A percentile compares a stretch with the other conserved stretches of the same genome.
phyloP scores from a whole-genome alignment of 2,888 invertebrate species.

The Lasioglossum lativentre region DNA sequence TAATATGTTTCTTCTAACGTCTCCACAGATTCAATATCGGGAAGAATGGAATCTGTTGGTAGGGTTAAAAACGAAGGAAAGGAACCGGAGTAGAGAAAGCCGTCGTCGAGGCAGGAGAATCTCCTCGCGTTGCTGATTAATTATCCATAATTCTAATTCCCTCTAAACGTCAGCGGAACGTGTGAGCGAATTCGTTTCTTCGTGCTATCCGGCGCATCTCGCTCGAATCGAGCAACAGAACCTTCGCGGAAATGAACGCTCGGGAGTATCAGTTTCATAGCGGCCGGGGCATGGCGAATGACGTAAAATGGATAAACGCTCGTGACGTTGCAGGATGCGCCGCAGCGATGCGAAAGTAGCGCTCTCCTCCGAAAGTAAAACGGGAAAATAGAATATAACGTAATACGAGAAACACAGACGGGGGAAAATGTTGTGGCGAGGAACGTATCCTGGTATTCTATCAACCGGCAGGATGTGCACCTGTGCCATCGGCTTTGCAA shows the following conservation, averaged over 20 bases:
- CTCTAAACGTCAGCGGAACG: constrained; percentile 49
- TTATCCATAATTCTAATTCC: constrained; percentile 51
- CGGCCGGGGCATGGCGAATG: constrained; percentile 48
- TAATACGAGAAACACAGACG: constrained; percentile 46
- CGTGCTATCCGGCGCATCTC: constrained; percentile 43
- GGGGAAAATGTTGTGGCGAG: constrained; percentile 51
- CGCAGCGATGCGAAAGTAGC: constrained; percentile 24
- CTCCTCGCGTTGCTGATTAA: constrained; percentile 42
- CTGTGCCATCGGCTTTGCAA: constrained; percentile 56
- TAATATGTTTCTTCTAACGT: no score
- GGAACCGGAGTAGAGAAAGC: not conserved
- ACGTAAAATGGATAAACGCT: constrained; percentile 65
- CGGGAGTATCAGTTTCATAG: constrained; percentile 65
- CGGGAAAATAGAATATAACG: constrained; percentile 37
- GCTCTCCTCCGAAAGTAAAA: constrained; percentile 18
- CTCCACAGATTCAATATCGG: not conserved
- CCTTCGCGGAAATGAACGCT: constrained; percentile 51
- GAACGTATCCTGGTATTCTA: constrained; percentile 55
- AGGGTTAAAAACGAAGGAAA: not conserved
- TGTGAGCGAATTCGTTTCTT: constrained; percentile 42
- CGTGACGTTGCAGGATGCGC: constrained; percentile 60
- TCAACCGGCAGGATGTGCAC: constrained; percentile 61
- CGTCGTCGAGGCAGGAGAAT: not conserved
- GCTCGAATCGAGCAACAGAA: constrained; percentile 36
- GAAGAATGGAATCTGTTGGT: not conserved